A percentile compares a stretch with the other conserved stretches of the same genome.
phyloP scores from a whole-genome alignment of 2,797 vertebrate species.

The Kryptopterus vitreolus region DNA sequence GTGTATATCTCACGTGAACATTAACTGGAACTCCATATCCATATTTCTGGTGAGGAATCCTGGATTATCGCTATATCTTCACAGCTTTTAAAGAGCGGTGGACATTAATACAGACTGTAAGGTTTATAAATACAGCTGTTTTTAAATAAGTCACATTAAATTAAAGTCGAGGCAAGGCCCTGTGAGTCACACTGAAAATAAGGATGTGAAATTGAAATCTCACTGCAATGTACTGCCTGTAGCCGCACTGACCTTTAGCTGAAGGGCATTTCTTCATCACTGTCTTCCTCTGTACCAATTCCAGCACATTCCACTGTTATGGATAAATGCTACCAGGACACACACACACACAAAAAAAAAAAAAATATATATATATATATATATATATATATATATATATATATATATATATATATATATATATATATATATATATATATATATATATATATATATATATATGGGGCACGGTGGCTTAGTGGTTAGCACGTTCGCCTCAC shows the following conservation, averaged over 20 bases:
- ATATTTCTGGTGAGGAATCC: not conserved
- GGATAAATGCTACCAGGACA: not conserved
- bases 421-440: no score
- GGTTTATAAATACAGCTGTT: slow-evolving; percentile 3
- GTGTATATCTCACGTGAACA: not conserved
- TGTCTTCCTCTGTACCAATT: slow-evolving; percentile 10
- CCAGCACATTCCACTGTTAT: not conserved
- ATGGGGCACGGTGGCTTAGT: no score
- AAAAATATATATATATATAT: not conserved
- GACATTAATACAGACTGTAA: not conserved
- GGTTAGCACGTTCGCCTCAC: no score
- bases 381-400: not conserved
- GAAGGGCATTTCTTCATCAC: slow-evolving; percentile 51
- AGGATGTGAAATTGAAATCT: slow-evolving; percentile 54
- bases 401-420: no score
- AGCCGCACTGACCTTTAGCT: slow-evolving; percentile 50
- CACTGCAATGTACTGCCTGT: slow-evolving; percentile 26
- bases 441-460: no score
- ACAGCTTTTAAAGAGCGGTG: not conserved
- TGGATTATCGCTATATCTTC: no score
- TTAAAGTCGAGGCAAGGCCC: slow-evolving; percentile 5
- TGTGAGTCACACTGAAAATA: slow-evolving; percentile 47
- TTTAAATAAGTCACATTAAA: not conserved
- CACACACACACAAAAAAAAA: not conserved
- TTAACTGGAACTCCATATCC: no score